Evolutionary conservation across 2,797 vertebrate species (phyloP), one percentile per base, ranked within the genome.

Genomic region (Chelon labrosus): DNA sequence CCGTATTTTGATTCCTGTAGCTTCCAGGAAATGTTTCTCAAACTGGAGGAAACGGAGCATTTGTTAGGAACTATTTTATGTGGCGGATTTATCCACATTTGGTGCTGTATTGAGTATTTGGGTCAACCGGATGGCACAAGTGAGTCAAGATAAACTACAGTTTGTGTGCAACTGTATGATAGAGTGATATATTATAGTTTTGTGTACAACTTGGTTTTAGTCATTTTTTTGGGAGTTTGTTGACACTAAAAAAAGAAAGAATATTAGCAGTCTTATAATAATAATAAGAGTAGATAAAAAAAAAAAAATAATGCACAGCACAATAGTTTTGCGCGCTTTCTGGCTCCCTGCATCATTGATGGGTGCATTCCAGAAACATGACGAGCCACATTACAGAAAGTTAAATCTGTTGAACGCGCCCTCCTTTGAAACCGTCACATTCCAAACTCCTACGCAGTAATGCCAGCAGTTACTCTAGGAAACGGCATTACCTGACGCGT

Each of bases 401-500:
- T 20, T 10, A 68, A 19, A 7, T 17, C 46, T 67, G 41, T 8
- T 44, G 42, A 75, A 82, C 76, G 38, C 73, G 1, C 80, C 82
- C 78, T 81, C 27, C 52, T 73, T 66, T 85, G 4, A 67, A 64
- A 60, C 67, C n/a, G 38, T 71, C 80, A 52, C 79, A 82, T 83
- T 82, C 79, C 80, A 70, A 22, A 54, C 54, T 3, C 17, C 44
- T 22, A 41, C 69, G 20, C 8, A 19, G 22, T 20, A 37, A 73
- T 11, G 25, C 25, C 58, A 54, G 50, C 38, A 58, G 38, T 60
- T 19, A 19, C 46, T 47, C 22, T 57, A 3, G 61, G 53, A 59
- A 58, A 70, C 41, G 44, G 66, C 37, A 64, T 44, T 0, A 65
- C 42, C 72, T 39, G 51, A 57, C 5, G 16, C 2, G 1, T 9